phyloP scores from a whole-genome alignment of 2,113 vertebrate genomes.

The Chloropsis cyanopogon region DNA sequence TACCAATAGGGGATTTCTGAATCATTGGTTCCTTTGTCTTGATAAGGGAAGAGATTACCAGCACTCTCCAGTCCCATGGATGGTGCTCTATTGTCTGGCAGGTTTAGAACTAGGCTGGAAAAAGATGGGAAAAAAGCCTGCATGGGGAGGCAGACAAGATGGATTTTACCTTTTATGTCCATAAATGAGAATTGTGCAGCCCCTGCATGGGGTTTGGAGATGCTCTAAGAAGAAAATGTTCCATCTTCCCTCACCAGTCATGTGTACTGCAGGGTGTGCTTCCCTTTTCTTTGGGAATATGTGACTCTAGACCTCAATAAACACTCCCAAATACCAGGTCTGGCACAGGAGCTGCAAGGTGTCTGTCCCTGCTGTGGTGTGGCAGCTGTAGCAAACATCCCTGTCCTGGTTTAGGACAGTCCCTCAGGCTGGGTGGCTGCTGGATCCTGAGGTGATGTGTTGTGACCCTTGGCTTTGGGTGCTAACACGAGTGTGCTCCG shows the following conservation, averaged over 20 bases:
- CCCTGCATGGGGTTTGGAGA: not conserved
- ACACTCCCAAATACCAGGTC: not conserved
- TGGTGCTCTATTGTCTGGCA: not conserved
- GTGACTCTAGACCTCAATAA: not conserved
- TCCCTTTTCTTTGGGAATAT: not conserved
- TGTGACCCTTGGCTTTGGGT: not conserved
- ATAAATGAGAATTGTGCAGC: not conserved
- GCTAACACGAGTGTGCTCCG: constrained; percentile 3
- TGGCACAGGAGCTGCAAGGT: constrained; percentile 22
- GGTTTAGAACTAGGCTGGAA: not conserved
- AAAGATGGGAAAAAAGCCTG: not conserved
- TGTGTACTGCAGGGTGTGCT: not conserved
- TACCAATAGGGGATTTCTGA: not conserved
- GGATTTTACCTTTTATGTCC: not conserved
- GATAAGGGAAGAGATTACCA: not conserved
- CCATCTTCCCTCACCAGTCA: not conserved
- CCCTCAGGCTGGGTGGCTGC: not conserved
- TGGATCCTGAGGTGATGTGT: not conserved
- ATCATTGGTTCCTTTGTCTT: not conserved
- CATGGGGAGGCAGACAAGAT: not conserved
- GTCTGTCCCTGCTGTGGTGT: constrained; percentile 13
- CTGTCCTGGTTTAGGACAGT: no score
- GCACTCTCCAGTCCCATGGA: not conserved
- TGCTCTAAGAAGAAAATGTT: not conserved
- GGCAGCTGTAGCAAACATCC: not conserved